phyloP scores from a whole-genome alignment of 2,797 vertebrate genomes.

The Poeciliopsis turneri region DNA sequence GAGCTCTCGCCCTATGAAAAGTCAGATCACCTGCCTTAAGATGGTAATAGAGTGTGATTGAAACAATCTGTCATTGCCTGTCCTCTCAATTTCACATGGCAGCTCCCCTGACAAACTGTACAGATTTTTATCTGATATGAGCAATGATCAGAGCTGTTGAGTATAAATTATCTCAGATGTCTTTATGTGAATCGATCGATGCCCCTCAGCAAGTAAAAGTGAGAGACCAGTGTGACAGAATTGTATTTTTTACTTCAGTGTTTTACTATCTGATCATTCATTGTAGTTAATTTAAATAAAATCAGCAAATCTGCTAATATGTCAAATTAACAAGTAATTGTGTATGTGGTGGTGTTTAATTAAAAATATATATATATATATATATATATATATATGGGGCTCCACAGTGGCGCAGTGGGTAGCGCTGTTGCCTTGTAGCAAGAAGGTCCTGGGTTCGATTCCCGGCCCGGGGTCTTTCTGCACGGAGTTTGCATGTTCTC shows the following conservation, averaged over 20 bases:
- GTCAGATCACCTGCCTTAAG: conserved; percentile 79
- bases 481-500: too few species aligned
- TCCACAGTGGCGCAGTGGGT: too few species aligned
- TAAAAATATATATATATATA: too few species aligned
- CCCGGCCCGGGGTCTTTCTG: too few species aligned
- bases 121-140: conserved; percentile 79
- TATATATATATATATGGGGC: too few species aligned
- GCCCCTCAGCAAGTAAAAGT: conserved; percentile 59
- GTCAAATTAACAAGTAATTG: conserved; percentile 21
- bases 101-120: conserved; percentile 68
- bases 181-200: conserved; percentile 65
- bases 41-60: conserved; percentile 78
- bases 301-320: conserved; percentile 29
- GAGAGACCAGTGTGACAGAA: conserved; percentile 59
- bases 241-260: conserved; percentile 44
- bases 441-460: too few species aligned
- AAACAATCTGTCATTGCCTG: conserved; percentile 77
- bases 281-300: conserved; percentile 20
- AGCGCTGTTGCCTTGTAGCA: too few species aligned
- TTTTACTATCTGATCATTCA: conserved; percentile 25
- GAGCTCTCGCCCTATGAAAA: conserved; percentile 68
- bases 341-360: conserved; percentile 18
- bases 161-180: conserved; percentile 78
- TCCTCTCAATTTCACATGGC: conserved; percentile 37
- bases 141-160: conserved; percentile 68